Percentiles rank a stretch among this genome's conserved stretches.
Evolutionary conservation across 1,140 invertebrate species (phyloP).

Genomic region (Bombyx mandarina): DNA sequence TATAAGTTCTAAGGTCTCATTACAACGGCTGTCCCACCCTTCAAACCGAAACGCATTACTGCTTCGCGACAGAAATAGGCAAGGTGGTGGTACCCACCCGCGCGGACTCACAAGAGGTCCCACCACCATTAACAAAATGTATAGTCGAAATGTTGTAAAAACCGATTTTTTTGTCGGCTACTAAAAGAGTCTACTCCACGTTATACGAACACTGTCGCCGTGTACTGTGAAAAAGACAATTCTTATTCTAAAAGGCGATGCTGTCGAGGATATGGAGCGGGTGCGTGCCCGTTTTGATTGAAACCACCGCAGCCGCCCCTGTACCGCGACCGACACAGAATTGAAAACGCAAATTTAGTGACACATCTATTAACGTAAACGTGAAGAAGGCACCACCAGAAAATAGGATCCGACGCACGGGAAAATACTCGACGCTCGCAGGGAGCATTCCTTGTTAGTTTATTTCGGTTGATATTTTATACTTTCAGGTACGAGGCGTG

Average conservation of each 20-base stretch:
- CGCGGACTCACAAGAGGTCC: too few species aligned
- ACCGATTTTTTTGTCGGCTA: too few species aligned
- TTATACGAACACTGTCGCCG: constrained; percentile 15
- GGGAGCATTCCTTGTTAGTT: background rate
- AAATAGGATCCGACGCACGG: constrained; percentile 28
- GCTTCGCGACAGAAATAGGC: too few species aligned
- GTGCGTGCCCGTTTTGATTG: constrained; percentile 68
- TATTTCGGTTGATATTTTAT: too few species aligned
- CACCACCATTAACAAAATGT: too few species aligned
- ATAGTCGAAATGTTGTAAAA: too few species aligned
- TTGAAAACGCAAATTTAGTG: constrained; percentile 68
- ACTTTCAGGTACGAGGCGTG: too few species aligned
- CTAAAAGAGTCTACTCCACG: constrained; percentile 26
- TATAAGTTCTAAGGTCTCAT: too few species aligned
- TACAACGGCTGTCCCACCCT: too few species aligned
- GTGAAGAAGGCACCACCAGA: constrained; percentile 47
- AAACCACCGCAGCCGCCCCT: constrained; percentile 41
- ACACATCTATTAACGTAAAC: constrained; percentile 66
- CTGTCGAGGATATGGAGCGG: constrained; percentile 63
- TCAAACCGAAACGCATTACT: too few species aligned
- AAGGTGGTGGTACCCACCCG: too few species aligned
- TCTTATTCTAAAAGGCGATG: constrained; percentile 66
- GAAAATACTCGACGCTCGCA: constrained; percentile 12
- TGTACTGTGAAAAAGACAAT: constrained; percentile 66
- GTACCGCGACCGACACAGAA: constrained; percentile 45